Percentiles rank a stretch among this genome's conserved stretches.
Evolutionary conservation across 2,888 invertebrate species (phyloP).

Genomic region (Lepidochitona cinerea): DNA sequence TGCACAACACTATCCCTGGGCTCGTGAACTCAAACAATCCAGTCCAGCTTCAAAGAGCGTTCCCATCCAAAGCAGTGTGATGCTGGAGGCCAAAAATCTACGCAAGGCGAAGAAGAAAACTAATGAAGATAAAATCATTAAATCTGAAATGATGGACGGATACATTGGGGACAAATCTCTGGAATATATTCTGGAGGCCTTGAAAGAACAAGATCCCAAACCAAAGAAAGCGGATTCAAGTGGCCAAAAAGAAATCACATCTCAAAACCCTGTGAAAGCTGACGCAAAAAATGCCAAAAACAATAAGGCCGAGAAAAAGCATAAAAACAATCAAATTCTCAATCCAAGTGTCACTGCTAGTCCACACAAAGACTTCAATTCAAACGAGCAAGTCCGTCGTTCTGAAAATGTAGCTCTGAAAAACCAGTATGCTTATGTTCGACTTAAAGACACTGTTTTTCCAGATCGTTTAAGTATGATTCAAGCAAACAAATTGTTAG

Average conservation of each 20-base stretch:
- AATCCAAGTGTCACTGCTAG: neutral
- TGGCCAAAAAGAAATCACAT: conserved; percentile 25
- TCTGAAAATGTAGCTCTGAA: neutral
- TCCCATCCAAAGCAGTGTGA: neutral
- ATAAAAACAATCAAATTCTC: neutral
- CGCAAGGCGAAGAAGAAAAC: neutral
- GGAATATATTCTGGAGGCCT: neutral
- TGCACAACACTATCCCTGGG: neutral
- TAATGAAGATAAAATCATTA: neutral
- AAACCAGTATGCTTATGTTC: neutral
- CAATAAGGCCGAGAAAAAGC: conserved; percentile 17
- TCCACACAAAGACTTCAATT: neutral
- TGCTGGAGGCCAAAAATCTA: neutral
- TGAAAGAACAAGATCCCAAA: neutral
- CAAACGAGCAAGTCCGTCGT: neutral
- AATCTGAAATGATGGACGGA: neutral
- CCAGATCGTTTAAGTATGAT: neutral
- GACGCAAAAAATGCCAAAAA: conserved; percentile 26
- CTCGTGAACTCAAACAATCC: neutral
- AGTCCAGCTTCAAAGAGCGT: neutral
- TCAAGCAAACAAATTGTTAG: neutral
- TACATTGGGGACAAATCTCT: neutral
- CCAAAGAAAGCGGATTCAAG: neutral
- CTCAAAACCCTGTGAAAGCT: conserved; percentile 10
- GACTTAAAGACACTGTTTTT: neutral